Evolutionary conservation across 2,797 vertebrate species (phyloP), one percentile per base, ranked within the genome.

Genomic region (Jordanella pulchra): DNA sequence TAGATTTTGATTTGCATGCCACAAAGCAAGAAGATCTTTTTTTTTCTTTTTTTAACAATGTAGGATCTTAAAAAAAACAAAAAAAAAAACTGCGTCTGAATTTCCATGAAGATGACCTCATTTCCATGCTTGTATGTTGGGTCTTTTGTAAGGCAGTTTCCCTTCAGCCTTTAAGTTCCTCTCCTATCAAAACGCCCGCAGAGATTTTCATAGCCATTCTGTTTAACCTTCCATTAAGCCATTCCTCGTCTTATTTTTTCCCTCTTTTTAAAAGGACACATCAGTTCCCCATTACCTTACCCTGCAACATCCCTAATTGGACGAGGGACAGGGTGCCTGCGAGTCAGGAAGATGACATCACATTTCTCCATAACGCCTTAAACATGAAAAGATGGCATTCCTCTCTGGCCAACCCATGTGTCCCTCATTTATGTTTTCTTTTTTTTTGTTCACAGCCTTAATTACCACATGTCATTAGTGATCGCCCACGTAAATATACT

Each of bases 261-360:
- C 15, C 55, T 64, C 13, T 23, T n/a, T 77, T 84, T 79, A n/a
- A 79, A 23, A 77, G 65, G 75, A 87, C 79, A 67, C 91, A 89
- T 85, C 75, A 54, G 88, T 87, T 91, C 91, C 91, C 80, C 78
- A 90, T 92, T 92, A 91, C 72, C 75, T 79, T 82, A 28, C 80
- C 82, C 79, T 76, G 81, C 87, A 92, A 91, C 87, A 92, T 80
- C 73, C 78, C 77, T 89, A 90, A 84, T 91, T 89, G 87, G 87
- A 85, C 86, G 91, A 83, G 91, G 86, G 88, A 91, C 88, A 89
- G 45, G 27, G 56, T 85, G 76, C 87, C 89, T 76, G 73, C 76
- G n/a, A 89, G 89, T 86, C 79, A 88, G 73, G 82, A 88, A 87
- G 80, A 88, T 92, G 89, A 90, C 89, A 91, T 91, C 89, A 91